These are phyloP conservation scores for Rosalia funebris DNA, from an alignment of 2,888 invertebrate species.

Conservation along the genomic window DNA sequence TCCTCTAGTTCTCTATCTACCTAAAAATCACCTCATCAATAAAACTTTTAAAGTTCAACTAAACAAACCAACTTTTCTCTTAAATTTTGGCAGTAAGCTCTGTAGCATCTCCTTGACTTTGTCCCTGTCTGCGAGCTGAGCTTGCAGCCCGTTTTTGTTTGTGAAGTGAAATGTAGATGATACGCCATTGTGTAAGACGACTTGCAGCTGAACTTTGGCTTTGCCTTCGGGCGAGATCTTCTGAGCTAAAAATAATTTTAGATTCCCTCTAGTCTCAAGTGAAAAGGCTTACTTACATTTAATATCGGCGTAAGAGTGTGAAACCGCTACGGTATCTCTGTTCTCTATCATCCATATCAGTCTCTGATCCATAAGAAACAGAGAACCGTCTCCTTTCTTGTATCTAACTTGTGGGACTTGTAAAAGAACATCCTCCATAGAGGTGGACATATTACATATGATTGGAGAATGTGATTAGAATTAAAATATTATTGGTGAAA, in stretches of 20 bases:
- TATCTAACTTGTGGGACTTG: conserved; percentile 92
- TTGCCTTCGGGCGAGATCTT: conserved; percentile 98
- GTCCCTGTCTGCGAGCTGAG: conserved; percentile 90
- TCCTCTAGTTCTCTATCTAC: conserved; percentile 64
- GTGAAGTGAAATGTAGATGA: conserved; percentile 98
- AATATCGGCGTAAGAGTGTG: conserved; percentile 94
- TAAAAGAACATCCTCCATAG: conserved; percentile 93
- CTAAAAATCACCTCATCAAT: conserved; percentile 39
- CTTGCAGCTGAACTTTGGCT: conserved; percentile 97
- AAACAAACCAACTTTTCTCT: conserved; percentile 77
- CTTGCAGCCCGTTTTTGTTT: conserved; percentile 83
- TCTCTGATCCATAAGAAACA: conserved; percentile 95
- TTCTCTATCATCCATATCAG: conserved; percentile 97
- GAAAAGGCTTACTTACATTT: conserved; percentile 77
- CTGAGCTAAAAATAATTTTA: conserved; percentile 67
- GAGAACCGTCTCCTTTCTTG: conserved; percentile 95
- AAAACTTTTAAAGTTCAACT: background rate
- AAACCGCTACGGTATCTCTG: conserved; percentile 89
- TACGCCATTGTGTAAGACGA: conserved; percentile 92
- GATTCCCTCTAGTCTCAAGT: too few species aligned
- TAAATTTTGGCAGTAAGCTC: conserved; percentile 91
- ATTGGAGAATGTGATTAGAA: too few species aligned
- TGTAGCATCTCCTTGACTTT: conserved; percentile 92
- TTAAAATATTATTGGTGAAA: too few species aligned
- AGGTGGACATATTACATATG: conserved; percentile 92